Evolutionary conservation across 1,140 invertebrate species (phyloP).

Genomic region (Melanaphis sacchari): DNA sequence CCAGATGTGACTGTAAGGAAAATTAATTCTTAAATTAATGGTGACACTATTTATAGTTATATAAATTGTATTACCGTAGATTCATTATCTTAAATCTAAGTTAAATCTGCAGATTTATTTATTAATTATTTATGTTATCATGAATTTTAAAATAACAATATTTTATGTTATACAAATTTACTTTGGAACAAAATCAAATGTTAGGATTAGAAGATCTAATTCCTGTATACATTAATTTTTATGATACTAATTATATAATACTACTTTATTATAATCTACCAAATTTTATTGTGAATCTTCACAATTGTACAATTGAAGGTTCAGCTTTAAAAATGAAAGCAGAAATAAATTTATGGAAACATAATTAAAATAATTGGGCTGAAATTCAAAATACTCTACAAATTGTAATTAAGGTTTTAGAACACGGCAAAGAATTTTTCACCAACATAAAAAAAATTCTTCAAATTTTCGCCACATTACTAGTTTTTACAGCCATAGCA

Average conservation of each 20-base stretch:
- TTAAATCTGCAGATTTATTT: too few relatives aligned
- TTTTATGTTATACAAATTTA: too few relatives aligned
- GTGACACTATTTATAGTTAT: too few relatives aligned
- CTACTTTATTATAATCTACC: neutral
- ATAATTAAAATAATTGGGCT: neutral
- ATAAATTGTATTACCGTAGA: too few relatives aligned
- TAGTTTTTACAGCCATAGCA: slow-evolving; percentile 50
- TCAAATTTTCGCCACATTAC: slow-evolving; percentile 57
- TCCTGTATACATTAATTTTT: neutral
- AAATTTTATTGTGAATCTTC: neutral
- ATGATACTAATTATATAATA: neutral
- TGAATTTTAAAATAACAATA: too few relatives aligned
- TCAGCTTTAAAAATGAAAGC: neutral
- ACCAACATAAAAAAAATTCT: slow-evolving; percentile 58
- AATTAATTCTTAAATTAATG: too few relatives aligned
- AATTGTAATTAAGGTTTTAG: slow-evolving; percentile 13
- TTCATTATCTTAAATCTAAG: too few relatives aligned
- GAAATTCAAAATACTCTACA: slow-evolving; percentile 8
- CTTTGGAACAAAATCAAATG: too few relatives aligned
- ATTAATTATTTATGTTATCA: too few relatives aligned
- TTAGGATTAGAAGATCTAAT: neutral
- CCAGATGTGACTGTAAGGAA: too few relatives aligned
- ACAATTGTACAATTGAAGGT: too few relatives aligned
- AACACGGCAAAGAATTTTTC: slow-evolving; percentile 38
- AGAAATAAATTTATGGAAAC: neutral